Percentiles rank a stretch among this genome's conserved stretches.
These are phyloP conservation scores for Tautogolabrus adspersus DNA, from an alignment of 2,113 vertebrate species.

Conservation along the genomic window DNA sequence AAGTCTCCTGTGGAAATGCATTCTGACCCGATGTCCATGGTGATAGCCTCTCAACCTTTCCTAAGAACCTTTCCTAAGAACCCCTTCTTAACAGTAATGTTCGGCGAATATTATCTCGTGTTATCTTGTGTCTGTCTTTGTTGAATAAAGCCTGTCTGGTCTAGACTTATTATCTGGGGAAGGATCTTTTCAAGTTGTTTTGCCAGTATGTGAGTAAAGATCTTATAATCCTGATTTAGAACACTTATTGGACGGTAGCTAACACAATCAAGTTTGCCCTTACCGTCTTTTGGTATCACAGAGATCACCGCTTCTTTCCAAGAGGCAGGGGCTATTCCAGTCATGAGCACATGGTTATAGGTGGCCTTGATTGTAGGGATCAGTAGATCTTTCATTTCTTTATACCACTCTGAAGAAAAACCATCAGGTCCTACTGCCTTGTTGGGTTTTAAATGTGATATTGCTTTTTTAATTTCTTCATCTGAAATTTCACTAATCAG, in stretches of 20 bases:
- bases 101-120: no score
- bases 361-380: background rate
- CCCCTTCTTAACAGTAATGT: no score
- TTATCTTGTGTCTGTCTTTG: constrained; percentile 15
- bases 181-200: background rate
- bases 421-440: background rate
- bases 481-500: background rate
- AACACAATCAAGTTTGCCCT: background rate
- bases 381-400: background rate
- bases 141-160: constrained; percentile 3
- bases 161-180: background rate
- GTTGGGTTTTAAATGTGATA: background rate
- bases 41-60: no score
- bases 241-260: background rate
- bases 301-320: background rate
- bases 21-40: no score
- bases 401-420: no score
- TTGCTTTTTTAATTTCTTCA: constrained; percentile 5
- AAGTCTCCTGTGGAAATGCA: no score
- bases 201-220: background rate
- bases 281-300: background rate
- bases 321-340: background rate
- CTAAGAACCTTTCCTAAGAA: no score
- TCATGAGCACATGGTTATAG: background rate
- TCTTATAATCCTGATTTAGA: background rate